Evolutionary conservation across 92 coral and sea anemone species (phyloP), one percentile per base, ranked within the genome.

Genomic region (Pocillopora grandis): DNA sequence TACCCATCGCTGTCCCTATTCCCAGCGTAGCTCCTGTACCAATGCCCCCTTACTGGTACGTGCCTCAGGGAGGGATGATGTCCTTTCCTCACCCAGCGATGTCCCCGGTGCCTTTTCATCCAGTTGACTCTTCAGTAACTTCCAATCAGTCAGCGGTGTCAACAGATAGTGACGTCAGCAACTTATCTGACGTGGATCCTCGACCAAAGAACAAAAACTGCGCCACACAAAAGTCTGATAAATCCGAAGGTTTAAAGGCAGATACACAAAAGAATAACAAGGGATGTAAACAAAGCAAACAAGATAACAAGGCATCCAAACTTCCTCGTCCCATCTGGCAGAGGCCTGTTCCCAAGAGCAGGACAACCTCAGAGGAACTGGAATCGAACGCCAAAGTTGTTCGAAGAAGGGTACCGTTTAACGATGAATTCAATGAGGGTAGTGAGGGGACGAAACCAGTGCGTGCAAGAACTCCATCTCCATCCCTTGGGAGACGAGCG

Each of bases 251-350:
- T 62, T 23, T 60, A 48, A 36, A 66, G 33, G 10, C 73, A 48
- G 75, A 61, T 14, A 48, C 62, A 13, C 92, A 80, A 65, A 66
- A 68, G 60, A 75, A 48, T 35, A 16, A 4, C 36, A 75, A 75
- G 58, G 74, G 80, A 16, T 71, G 79, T 11, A 42, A 42, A 42
- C 21, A 87, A 59, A 42, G 77, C 3, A 85, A 79, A 14, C 67
- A 66, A 37, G 48, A 49, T 13, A 66, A 56, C 75, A 89, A 62
- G 52, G 73, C 59, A 9, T 93, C 97, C 27, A 88, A 86, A 71
- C 88, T 93, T 62, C 97, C 97, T 49, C 91, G 91, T 49, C 97
- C 97, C 2, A 85, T 89, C 13, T 80, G 92, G 94, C 83, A 91
- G 57, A 73, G 85, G 4, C 88, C 91, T 36, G 37, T 69, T 85